phyloP scores from a whole-genome alignment of 2,888 invertebrate genomes.

The Sarcophaga variegata region DNA sequence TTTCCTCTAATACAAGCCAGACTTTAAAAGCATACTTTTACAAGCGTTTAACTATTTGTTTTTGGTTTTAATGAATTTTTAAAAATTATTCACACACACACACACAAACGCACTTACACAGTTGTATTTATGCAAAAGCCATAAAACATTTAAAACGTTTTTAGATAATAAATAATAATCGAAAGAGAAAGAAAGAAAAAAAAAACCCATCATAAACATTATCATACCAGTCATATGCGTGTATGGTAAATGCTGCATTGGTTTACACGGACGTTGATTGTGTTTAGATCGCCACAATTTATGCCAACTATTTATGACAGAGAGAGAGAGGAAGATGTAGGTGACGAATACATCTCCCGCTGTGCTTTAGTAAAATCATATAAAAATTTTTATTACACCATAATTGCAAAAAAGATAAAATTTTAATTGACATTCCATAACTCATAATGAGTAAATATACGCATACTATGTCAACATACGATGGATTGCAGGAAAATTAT shows the following conservation, averaged over 20 bases:
- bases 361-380: slow-evolving; percentile 14
- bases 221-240: background rate
- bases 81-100: slow-evolving; percentile 18
- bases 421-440: slow-evolving; percentile 71
- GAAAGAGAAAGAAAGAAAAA: background rate
- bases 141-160: slow-evolving; percentile 24
- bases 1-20: background rate
- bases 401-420: slow-evolving; percentile 68
- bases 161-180: slow-evolving; percentile 5
- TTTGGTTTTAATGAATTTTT: background rate
- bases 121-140: slow-evolving; percentile 13
- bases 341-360: background rate
- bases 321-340: no score
- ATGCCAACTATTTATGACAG: no score
- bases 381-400: slow-evolving; percentile 65
- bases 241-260: background rate
- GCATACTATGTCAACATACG: background rate
- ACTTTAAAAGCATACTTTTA: slow-evolving; percentile 7
- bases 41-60: background rate
- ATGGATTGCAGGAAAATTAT: no score
- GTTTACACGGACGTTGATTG: background rate
- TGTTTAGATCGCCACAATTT: no score
- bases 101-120: no score
- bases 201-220: no score
- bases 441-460: slow-evolving; percentile 3